Evolutionary conservation across 2,113 vertebrate genomes (phyloP), one percentile per base, ranked within the genome.

Genomic region (Epinephelus lanceolatus): DNA sequence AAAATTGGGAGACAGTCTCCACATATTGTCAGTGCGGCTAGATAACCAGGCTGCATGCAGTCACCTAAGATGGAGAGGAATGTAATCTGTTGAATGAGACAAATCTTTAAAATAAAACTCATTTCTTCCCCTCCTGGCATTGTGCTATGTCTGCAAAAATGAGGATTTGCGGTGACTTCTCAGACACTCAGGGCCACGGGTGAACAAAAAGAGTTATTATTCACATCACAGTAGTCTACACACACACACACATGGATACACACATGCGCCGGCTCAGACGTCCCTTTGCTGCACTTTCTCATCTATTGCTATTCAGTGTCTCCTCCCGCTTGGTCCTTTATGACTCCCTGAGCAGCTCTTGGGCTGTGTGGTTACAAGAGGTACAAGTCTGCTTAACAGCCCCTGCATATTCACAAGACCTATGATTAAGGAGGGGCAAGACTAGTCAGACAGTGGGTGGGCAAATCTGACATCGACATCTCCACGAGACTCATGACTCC

Each of bases 81-180:
- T 86, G 82, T 89, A 92, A 94, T 94, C 90, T 92, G 86, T 90
- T 90, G 90, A 94, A 95, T 90, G 83, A 88, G 87, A 93, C 90
- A 90, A 86, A 90, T 86, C 87, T 86, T 88, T 88, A 90, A 93
- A 91, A 91, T 90, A 90, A 93, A 94, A 92, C 86, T 91, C 68
- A 91, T 93, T 94, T 92, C 85, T 85, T 80, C 72, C 66, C 76
- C 11, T 76, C 52, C 37, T 87, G 83, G 71, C 81, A 86, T 84
- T 93, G 82, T 92, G 94, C 92, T 93, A 90, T 86, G 92, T 94
- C 91, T 86, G 92, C 93, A 94, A 88, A 94, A 94, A 91, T 89
- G 71, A 86, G 89, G 88, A 94, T 93, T 95, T 93, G 88, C 83
- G 3, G 77, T 49, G 81, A 86, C 88, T 91, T 91, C 84, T 88